Base-by-base conservation (phyloP, 2,888 invertebrate species). In the Sesia bembeciformis region DNA sequence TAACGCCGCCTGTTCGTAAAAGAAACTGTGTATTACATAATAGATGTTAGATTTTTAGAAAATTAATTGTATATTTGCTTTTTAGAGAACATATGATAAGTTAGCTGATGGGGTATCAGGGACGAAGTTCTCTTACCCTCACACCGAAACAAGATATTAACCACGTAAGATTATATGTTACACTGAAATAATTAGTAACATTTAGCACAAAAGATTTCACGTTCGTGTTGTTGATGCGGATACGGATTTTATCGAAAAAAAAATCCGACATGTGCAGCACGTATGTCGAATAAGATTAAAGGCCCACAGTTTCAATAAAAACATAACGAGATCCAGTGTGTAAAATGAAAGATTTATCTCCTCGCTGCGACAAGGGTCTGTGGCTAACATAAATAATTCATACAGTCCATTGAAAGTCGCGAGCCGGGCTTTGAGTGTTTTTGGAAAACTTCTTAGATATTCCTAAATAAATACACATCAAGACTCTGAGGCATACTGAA, bases 281-380 rank as follows among this genome's bases (percentile, higher is more conserved):
- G 67, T 60, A 56, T 56, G 52, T 57, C 59, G 53, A 65, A 76
- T 61, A 70, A 70, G 68, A 76, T 76, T 73, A 73, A 70, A 65
- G 66, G 62, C 23, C 55, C 60, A 61, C 63, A 67, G 68, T 73
- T 78, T 74, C 78, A 78, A 81, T 81, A 78, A 79, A 80, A 78
- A 76, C 67, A 76, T 81, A 77, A 82, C 75, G 70, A 74, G 70
- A 72, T 67, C 67, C 67, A 64, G 70, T 69, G 76, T 78, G 78
- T 77, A 74, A 82, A 80, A 81, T 76, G 72, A 80, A 83, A 79
- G 78, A 80, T 84, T 82, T 84, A 83, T 82, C 72, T 73, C 60
- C 61, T 57, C 58, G 61, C 63, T 65, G 57, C 63, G 65, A 70
- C 63, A 65, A 65, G 70, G 70, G 69, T 70, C 67, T 56, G 61